A percentile compares a stretch with the other conserved stretches of the same genome.
These are phyloP conservation scores for Oscheius onirici DNA, from an alignment of 2,888 invertebrate genomes.

Conservation along the genomic window DNA sequence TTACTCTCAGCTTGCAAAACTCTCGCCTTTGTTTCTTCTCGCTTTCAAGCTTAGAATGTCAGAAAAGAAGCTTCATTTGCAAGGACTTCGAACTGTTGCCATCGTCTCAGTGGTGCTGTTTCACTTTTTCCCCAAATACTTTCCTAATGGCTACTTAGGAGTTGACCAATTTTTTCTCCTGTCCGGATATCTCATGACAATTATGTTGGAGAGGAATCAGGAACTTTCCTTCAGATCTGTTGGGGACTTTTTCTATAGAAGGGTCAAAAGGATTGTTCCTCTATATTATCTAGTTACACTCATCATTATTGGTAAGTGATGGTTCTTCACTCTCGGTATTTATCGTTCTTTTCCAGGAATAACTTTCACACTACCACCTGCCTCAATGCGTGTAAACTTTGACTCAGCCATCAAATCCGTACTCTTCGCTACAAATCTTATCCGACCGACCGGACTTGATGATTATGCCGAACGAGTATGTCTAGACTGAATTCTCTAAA, in stretches of 20 bases:
- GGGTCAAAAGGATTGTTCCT: constrained; percentile 16
- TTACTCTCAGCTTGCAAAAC: background rate
- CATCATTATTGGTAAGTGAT: background rate
- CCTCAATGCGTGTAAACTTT: background rate
- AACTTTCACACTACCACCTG: background rate
- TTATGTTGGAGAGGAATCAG: constrained; percentile 11
- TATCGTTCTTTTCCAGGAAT: background rate
- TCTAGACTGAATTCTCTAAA: no score
- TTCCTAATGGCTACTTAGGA: constrained; percentile 23
- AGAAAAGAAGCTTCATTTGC: constrained; percentile 17
- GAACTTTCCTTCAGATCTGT: background rate
- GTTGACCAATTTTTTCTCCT: constrained; percentile 27
- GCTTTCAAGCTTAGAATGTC: background rate
- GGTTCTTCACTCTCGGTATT: background rate
- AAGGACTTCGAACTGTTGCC: constrained; percentile 14
- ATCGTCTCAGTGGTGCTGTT: constrained; percentile 6
- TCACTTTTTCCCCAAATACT: constrained; percentile 11
- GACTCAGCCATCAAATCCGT: constrained; percentile 29
- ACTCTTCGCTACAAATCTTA: constrained; percentile 34
- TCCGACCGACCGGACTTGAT: constrained; percentile 18
- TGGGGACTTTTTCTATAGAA: constrained; percentile 11
- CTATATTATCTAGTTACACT: constrained; percentile 13
- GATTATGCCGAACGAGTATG: constrained; percentile 32
- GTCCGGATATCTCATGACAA: constrained; percentile 24
- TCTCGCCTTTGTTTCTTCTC: background rate